Base-by-base conservation (phyloP, 2,113 vertebrate species). In the Anas platyrhynchos region DNA sequence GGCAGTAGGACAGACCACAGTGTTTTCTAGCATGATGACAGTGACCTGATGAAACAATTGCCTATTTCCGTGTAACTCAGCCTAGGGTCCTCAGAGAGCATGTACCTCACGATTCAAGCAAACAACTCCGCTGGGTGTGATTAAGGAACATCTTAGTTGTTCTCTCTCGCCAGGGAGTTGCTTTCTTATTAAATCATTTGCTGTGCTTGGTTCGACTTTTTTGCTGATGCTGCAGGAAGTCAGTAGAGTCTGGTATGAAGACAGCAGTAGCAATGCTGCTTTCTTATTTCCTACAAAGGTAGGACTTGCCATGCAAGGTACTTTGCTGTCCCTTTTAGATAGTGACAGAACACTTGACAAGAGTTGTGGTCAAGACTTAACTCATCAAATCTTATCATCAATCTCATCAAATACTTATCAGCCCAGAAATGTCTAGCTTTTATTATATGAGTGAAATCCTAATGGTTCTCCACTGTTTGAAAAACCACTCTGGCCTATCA, bases 1-100 rank as follows among this genome's bases (percentile, higher is more conserved):
- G 81, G 54, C 4, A 7, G 36, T 5, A 20, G 78, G 66, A 52
- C 72, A 78, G 56, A 50, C 31, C 56, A 8, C 6, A 20, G 34
- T 63, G 48, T 83, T 58, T 91, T 44, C 38, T 34, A 67, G 77
- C 38, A 20, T 0, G 0, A 4, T 34, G 56, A 54, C 68, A 77
- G 38, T 0, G 80, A 76, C 97, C 97, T 98, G 97, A 98, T 97
- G 97, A 97, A 98, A 98, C 84, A 91, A 7, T 95, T 96, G 86
- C 93, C 18, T 91, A 52, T 96, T 92, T 83, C 92, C 2, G 0
- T 89, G 96, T 95, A 97, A 98, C 89, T 86, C 92, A 56, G 65
- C 74, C 21, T 17, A 3, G 38, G 22, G 48, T 91, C 75, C 90
- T 86, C 23, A 7, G 91, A 81, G 96, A 61, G 59, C 32, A 27